phyloP scores from a whole-genome alignment of 2,113 vertebrate genomes.

The Dicrurus megarhynchus region DNA sequence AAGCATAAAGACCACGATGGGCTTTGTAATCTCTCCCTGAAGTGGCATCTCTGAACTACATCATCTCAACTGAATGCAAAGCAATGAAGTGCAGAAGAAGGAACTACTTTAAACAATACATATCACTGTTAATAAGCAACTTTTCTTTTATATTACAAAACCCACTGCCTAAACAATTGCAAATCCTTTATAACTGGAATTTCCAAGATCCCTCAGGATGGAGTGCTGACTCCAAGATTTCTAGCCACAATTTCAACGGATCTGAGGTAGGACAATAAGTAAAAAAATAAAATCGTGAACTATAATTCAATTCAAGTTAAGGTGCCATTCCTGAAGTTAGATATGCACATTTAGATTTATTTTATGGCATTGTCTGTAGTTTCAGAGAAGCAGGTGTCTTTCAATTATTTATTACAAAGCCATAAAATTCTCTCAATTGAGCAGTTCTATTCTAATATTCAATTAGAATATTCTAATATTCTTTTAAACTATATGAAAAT shows the following conservation, averaged over 20 bases:
- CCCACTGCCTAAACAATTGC: not conserved
- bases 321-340: not conserved
- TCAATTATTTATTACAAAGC: not conserved
- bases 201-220: not conserved
- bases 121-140: not conserved
- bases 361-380: not conserved
- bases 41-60: not conserved
- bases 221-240: not conserved
- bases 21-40: not conserved
- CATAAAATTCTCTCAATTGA: not conserved
- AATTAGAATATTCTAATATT: not conserved
- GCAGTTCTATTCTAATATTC: not conserved
- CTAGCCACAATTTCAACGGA: not conserved
- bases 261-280: rapidly evolving
- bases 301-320: not conserved
- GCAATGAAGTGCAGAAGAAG: not conserved
- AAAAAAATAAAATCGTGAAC: not conserved
- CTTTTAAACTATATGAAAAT: not conserved
- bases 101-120: not conserved
- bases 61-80: not conserved
- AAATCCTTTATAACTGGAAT: not conserved
- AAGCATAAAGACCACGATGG: not conserved
- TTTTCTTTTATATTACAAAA: not conserved
- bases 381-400: not conserved
- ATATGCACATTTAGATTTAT: not conserved